Evolutionary conservation across 2,113 vertebrate genomes (phyloP), one percentile per base, ranked within the genome.

Genomic region (Hemibagrus wyckioides): DNA sequence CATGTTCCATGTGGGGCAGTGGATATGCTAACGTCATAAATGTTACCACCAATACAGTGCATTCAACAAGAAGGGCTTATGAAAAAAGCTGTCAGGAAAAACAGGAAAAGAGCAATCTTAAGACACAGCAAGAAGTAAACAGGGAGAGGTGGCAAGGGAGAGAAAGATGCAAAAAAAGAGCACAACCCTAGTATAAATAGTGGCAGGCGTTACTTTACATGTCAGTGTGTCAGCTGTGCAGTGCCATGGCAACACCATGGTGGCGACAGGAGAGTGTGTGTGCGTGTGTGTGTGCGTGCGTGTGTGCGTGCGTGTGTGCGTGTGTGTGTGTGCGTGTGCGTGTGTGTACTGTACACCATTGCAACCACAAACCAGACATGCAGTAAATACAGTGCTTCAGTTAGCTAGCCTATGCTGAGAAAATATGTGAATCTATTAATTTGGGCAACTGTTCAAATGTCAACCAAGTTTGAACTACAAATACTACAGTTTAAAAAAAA

Each of bases 191-290:
- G 88, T 87, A 89, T 88, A 88, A 90, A 91, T 89, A 89, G 88
- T 83, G 83, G 36, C 44, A 80, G 41, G 54, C 85, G 17, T 59
- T 86, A 87, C 88, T 91, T 84, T 85, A 82, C 90, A 89, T 88
- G 77, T 85, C 87, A 86, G 82, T 23, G 83, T 57, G 85, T 86
- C 88, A 91, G 90, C 90, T 90, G 89, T 85, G 86, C 21, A 57
- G 80, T n/a, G 71, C 86, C 83, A 90, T 86, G 83, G 85, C 87
- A 89, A 85, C 71, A 30, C 87, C 82, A 88, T 84, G 86, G 80
- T n/a, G 63, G 88, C 36, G 33, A 86, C 39, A 77, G 86, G 84
- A 48, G 33, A 19, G 83, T 50, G 50, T 48, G 39, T 71, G 76
- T 75, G 77, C 50, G 59, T 67, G 50, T 80, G 63, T 61, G 76